Evolutionary conservation across 92 coral and sea anemone species (phyloP), one percentile per base, ranked within the genome.

Genomic region (Micromussa lordhowensis): DNA sequence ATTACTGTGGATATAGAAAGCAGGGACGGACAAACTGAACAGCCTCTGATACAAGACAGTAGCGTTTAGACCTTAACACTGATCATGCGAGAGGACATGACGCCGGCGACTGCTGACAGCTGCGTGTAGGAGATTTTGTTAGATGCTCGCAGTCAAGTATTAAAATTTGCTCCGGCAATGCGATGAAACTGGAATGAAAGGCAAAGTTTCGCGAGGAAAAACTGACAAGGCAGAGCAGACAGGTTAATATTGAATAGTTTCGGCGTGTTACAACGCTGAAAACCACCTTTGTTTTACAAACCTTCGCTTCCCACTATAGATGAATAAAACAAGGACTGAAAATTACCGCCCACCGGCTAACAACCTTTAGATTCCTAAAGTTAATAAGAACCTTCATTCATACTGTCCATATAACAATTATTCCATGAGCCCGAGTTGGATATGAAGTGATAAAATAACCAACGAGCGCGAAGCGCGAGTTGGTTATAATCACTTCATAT

Each of bases 1-100:
- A 36, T 86, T 86, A 64, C 76, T 28, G 89, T 77, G 55, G 89
- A 86, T 5, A 48, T 86, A 48, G 76, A 86, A 32, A 86, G 77
- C 64, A 49, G 21, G 4, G 66, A 75, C 29, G 63, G 40, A 58
- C 71, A 75, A 75, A 51, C 76, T 5, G 69, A 79, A 34, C 29
- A 28, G 40, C 77, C 89, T 28, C 77, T 77, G 0, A 44, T 78
- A 32, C 28, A 61, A 21, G 76, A 86, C 34, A 78, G 77, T 55
- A 44, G 51, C 32, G 83, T 86, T 19, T 77, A 73, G 44, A 10
- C 68, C 26, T 54, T 30, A 49, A 0, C 32, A 48, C 34, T 26
- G 22, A 82, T 44, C 51, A 44, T 44, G 1, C 12, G 13, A n/a
- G 21, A 48, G 10, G 68, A 24, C 29, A 44, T 44, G 29, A 61